Evolutionary conservation across 2,888 invertebrate species (phyloP).

Genomic region (Heteropelma amictum): DNA sequence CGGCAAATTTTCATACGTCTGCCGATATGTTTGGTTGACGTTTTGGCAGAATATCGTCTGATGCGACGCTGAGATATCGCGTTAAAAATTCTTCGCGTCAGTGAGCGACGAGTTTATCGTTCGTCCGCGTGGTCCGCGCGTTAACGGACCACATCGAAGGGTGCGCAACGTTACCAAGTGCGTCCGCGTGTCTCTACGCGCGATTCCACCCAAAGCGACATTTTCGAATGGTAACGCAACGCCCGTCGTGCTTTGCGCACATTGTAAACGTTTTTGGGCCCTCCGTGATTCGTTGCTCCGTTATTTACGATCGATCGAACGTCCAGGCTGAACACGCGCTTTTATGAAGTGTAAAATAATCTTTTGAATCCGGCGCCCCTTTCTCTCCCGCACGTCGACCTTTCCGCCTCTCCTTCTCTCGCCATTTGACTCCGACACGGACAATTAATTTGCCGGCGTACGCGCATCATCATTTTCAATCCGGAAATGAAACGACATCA

Average conservation of each 20-base stretch:
- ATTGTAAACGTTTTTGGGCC: slow-evolving; percentile 47
- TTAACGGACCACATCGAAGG: slow-evolving; percentile 52
- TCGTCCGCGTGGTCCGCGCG: slow-evolving; percentile 30
- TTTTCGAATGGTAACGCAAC: slow-evolving; percentile 6
- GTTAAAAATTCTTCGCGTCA: slow-evolving; percentile 53
- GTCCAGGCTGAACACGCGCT: slow-evolving; percentile 29
- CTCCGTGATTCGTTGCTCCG: slow-evolving; percentile 43
- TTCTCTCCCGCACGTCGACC: neutral
- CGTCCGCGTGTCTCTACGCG: no score
- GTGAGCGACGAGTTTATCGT: slow-evolving; percentile 39
- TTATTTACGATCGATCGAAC: slow-evolving; percentile 52
- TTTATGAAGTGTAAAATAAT: slow-evolving; percentile 57
- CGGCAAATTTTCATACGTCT: slow-evolving; percentile 2
- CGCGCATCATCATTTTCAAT: slow-evolving; percentile 7
- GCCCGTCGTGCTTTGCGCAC: slow-evolving; percentile 21
- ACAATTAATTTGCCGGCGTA: slow-evolving; percentile 30
- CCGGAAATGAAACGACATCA: neutral
- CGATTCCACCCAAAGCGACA: neutral
- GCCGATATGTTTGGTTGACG: slow-evolving; percentile 7
- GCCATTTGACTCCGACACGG: slow-evolving; percentile 35
- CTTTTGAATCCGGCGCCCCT: slow-evolving; percentile 34
- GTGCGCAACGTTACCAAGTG: slow-evolving; percentile 33
- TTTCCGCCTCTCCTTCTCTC: slow-evolving; percentile 1
- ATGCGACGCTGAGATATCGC: slow-evolving; percentile 42
- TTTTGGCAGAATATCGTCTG: slow-evolving; percentile 26